phyloP scores from a whole-genome alignment of 2,113 vertebrate species.

The Balaeniceps rex region DNA sequence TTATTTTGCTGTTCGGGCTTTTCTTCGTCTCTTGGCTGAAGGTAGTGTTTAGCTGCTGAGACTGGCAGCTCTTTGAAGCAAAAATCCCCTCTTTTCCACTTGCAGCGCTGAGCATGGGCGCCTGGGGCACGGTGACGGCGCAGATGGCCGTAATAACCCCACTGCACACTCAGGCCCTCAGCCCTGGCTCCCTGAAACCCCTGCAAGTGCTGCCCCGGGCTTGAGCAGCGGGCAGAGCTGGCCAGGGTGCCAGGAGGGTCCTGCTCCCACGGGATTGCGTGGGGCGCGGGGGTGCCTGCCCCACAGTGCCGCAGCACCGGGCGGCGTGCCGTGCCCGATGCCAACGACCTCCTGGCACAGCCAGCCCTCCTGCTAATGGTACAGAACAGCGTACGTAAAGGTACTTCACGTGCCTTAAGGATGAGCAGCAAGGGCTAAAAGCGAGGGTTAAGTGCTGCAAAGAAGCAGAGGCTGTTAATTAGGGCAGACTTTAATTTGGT shows the following conservation, averaged over 20 bases:
- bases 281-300: not conserved
- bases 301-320: not conserved
- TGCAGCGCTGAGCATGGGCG: not conserved
- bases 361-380: not conserved
- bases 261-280: not conserved
- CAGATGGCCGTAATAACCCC: not conserved
- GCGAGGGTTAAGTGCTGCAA: not conserved
- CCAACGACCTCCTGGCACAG: fast-evolving
- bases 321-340: not conserved
- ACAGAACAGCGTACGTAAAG: not conserved
- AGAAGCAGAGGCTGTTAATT: not conserved
- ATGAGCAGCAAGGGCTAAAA: not conserved
- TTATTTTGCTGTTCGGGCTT: not conserved
- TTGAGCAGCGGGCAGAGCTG: not conserved
- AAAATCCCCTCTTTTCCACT: not conserved
- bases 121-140: not conserved
- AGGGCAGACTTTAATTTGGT: not conserved
- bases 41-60: not conserved
- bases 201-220: not conserved
- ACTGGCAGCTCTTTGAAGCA: not conserved
- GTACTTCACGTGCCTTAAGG: not conserved
- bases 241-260: not conserved
- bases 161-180: fast-evolving
- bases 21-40: not conserved
- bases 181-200: not conserved